Base-by-base conservation (phyloP, 2,797 vertebrate species). In the Chaetodon trifasciatus region DNA sequence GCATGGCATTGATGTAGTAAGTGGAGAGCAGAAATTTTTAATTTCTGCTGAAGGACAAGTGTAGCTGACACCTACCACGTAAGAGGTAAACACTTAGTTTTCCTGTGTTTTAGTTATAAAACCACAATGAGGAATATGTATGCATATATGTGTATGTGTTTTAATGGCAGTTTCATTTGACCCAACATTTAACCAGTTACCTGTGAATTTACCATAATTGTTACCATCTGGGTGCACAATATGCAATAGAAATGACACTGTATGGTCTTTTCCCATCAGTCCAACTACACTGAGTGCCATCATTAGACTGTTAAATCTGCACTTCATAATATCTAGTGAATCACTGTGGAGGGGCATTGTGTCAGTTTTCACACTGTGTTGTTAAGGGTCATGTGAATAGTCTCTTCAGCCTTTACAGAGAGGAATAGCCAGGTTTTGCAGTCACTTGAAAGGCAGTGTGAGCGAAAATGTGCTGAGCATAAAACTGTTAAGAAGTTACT, bases 151-250 rank as follows among this genome's bases (percentile, higher is more conserved):
- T 42, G 9, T 63, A 79, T 50, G 3, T 78, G 37, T 44, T 37
- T 21, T 23, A 61, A 32, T 58, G 52, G 16, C 49, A 16, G 40
- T 62, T 76, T 81, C 40, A 53, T 74, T 64, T 81, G 28, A 23
- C 52, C 76, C 42, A 82, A 58, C 35, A 24, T 77, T 78, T 60
- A 50, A 86, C 47, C 44, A 23, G 44, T 10, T 13, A 84, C 79
- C 24, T 70, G 61, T 78, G 60, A 32, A 17, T 69, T 63, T 3
- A 52, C 50, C 6, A 35, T 72, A 35, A 76, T 60, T 75, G 32
- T 61, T 49, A 19, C 57, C 76, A 83, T 66, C 74, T 84, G 58
- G 63, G 53, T 32, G 2, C 19, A 47, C 53, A 37, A 28, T 50
- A 37, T 57, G 10, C 39, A n/a, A 3, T 46, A 40, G 8, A 39